Conservation (phyloP, 2,888 invertebrate species). For the Hydroisotoma schaefferi region DNA sequence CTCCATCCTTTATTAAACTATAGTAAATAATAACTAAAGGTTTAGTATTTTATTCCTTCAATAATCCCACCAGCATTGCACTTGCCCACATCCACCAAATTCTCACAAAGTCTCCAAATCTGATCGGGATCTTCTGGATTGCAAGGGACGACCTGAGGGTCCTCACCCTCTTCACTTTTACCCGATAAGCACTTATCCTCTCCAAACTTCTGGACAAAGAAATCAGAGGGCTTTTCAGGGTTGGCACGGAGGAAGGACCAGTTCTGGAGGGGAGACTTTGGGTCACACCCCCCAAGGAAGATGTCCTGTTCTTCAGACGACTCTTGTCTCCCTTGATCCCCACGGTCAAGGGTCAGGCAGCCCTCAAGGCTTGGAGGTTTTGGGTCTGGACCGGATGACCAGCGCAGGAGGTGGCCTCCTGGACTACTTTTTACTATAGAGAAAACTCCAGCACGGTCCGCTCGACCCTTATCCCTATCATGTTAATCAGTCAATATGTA, state of each 20-base stretch:
- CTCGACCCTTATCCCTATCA: slow-evolving; percentile 33
- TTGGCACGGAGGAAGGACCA: slow-evolving; percentile 33
- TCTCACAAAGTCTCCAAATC: slow-evolving; percentile 40
- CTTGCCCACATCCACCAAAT: slow-evolving; percentile 19
- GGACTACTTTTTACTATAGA: slow-evolving; percentile 35
- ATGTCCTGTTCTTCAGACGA: background rate
- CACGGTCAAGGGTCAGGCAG: slow-evolving; percentile 13
- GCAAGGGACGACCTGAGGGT: slow-evolving; percentile 12
- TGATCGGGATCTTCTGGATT: slow-evolving; percentile 33
- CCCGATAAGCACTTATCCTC: slow-evolving; percentile 16
- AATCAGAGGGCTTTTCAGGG: background rate
- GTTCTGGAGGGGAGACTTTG: slow-evolving; percentile 23
- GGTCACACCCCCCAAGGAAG: slow-evolving; percentile 32
- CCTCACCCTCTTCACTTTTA: background rate
- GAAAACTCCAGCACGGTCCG: slow-evolving; percentile 31
- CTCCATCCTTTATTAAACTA: too few relatives aligned
- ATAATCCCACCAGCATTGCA: too few relatives aligned
- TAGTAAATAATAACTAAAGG: too few relatives aligned
- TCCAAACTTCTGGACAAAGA: slow-evolving; percentile 23
- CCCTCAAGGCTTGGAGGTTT: slow-evolving; percentile 38
- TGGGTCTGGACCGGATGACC: slow-evolving; percentile 29
- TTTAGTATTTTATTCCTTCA: too few relatives aligned
- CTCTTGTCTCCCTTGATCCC: slow-evolving; percentile 1
- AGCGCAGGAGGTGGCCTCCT: slow-evolving; percentile 38
- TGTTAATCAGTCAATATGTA: background rate